These are phyloP conservation scores for Prenolepis imparis DNA, from an alignment of 2,888 invertebrate species.

Conservation along the genomic window DNA sequence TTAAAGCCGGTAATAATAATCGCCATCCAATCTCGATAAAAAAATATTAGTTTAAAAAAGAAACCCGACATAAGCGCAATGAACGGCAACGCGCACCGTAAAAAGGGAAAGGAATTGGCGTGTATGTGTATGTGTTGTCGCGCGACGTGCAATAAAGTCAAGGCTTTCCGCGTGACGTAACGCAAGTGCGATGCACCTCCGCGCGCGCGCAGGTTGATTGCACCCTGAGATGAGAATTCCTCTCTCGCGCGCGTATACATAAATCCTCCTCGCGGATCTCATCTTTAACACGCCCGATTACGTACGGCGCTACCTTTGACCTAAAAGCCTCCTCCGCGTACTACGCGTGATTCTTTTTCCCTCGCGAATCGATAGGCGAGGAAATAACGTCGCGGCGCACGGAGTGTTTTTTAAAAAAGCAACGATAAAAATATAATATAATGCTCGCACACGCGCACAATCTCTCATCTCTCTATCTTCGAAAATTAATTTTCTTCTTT, in stretches of 20 bases:
- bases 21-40: background rate
- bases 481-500: background rate
- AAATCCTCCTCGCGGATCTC: background rate
- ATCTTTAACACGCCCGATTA: constrained; percentile 27
- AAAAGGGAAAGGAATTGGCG: constrained; percentile 77
- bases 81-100: constrained; percentile 45
- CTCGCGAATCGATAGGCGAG: constrained; percentile 16
- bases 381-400: constrained; percentile 7
- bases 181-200: constrained; percentile 71
- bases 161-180: constrained; percentile 79
- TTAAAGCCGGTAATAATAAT: background rate
- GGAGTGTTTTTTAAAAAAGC: constrained; percentile 10
- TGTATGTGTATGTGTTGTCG: constrained; percentile 40
- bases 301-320: constrained; percentile 37
- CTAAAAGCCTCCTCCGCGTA: constrained; percentile 16
- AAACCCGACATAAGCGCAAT: constrained; percentile 18
- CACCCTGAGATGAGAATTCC: constrained; percentile 61
- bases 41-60: background rate
- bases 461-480: background rate
- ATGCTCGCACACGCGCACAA: background rate
- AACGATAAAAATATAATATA: constrained; percentile 8
- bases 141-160: constrained; percentile 79
- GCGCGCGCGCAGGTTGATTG: constrained; percentile 74
- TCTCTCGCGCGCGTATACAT: no score
- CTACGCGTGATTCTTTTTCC: background rate